Conservation (phyloP, 1,140 invertebrate genomes). For the Drosophila watanabei region DNA sequence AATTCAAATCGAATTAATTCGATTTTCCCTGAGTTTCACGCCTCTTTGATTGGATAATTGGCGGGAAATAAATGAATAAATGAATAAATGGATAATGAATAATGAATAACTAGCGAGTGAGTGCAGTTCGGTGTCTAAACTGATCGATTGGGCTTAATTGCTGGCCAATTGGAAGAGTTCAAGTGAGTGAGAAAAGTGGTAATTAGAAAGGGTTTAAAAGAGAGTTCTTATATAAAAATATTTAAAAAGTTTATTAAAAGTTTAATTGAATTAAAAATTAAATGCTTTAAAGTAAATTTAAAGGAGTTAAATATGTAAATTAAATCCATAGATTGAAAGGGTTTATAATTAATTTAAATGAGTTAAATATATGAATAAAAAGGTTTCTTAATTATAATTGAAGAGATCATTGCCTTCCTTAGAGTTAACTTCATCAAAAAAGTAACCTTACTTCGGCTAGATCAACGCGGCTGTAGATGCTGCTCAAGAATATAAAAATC, state of each 20-base stretch:
- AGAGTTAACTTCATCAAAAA: no score
- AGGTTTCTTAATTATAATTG: no score
- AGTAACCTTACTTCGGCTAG: no score
- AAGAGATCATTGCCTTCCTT: no score
- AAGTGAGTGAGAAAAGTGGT: not conserved
- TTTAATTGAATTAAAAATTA: not conserved
- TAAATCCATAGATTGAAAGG: no score
- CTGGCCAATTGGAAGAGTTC: slow-evolving; percentile 11
- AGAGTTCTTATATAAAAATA: no score
- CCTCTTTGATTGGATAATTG: slow-evolving; percentile 66
- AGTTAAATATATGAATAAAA: not conserved
- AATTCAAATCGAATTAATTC: slow-evolving; percentile 49
- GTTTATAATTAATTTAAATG: not conserved
- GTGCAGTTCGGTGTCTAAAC: slow-evolving; percentile 45
- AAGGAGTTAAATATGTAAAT: not conserved
- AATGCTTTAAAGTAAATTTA: not conserved
- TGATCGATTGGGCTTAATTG: slow-evolving; percentile 16
- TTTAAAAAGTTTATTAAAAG: no score
- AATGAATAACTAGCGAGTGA: slow-evolving; percentile 15
- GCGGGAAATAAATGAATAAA: slow-evolving; percentile 10
- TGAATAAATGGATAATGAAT: slow-evolving; percentile 31
- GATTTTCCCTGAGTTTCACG: slow-evolving; percentile 29
- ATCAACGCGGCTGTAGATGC: no score
- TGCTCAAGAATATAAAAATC: not conserved
- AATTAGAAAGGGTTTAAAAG: not conserved